Percentiles rank a stretch among this genome's conserved stretches.
Evolutionary conservation across 2,888 invertebrate genomes (phyloP).

Genomic region (Andricus quercusramuli): DNA sequence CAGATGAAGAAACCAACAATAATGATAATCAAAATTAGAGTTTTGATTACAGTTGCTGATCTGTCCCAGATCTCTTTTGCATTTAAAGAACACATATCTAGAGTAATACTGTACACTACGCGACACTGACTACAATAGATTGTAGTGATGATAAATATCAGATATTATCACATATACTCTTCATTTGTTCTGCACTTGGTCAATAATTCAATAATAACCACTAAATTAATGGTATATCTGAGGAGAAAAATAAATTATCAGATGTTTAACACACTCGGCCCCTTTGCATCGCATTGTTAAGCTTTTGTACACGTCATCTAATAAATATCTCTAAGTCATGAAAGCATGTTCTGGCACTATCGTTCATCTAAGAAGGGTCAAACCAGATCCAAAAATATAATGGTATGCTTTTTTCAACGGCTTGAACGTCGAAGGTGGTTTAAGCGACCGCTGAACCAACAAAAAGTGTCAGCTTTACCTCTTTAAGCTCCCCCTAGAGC

Average conservation of each 20-base stretch:
- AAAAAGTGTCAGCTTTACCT: not conserved
- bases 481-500: slow-evolving; percentile 13
- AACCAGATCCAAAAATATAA: slow-evolving; percentile 4
- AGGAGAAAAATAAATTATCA: not conserved
- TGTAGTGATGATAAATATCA: no score
- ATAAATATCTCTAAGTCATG: slow-evolving; percentile 12
- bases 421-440: not conserved
- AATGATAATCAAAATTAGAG: no score
- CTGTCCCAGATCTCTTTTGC: no score
- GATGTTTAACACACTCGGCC: not conserved
- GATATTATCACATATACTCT: no score
- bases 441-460: not conserved
- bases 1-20: not conserved
- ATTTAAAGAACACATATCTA: no score
- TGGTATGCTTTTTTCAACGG: not conserved
- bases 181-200: not conserved
- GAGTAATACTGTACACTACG: no score
- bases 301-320: not conserved
- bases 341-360: not conserved
- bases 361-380: slow-evolving; percentile 5
- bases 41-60: no score
- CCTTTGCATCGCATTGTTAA: not conserved
- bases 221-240: not conserved
- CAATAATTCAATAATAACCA: not conserved
- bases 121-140: no score